phyloP scores from a whole-genome alignment of 2,797 vertebrate species.

The Cyclopterus lumpus region DNA sequence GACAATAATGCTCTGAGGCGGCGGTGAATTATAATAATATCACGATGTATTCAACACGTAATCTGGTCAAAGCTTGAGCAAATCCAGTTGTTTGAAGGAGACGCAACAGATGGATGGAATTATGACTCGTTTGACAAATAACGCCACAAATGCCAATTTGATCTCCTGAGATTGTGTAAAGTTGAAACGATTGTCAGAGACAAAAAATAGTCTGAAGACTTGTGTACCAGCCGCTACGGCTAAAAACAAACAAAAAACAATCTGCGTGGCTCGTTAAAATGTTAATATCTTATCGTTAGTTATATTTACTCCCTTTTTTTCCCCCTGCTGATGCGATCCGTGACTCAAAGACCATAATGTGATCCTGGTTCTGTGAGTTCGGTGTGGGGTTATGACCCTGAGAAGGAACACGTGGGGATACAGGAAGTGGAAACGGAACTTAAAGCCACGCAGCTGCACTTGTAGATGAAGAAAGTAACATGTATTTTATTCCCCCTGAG shows the following conservation, averaged over 20 bases:
- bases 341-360: too few species aligned
- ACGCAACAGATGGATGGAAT: neutral
- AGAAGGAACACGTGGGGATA: slow-evolving; percentile 2
- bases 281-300: too few species aligned
- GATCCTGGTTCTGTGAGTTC: too few species aligned
- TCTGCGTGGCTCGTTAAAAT: too few species aligned
- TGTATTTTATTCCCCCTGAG: neutral
- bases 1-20: neutral
- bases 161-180: neutral
- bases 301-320: too few species aligned
- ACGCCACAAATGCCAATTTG: neutral
- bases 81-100: neutral
- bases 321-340: too few species aligned
- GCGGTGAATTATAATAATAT: too few species aligned
- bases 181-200: neutral
- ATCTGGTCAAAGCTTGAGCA: too few species aligned
- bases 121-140: neutral
- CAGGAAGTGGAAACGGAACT: slow-evolving; percentile 20
- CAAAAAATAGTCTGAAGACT: too few species aligned
- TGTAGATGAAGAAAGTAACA: slow-evolving; percentile 22
- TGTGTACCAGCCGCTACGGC: too few species aligned
- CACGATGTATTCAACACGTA: too few species aligned
- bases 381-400: neutral
- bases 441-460: slow-evolving; percentile 25
- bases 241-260: too few species aligned